Evolutionary conservation across 64 coral and sea anemone species (phyloP).

Genomic region (Porites lutea): DNA sequence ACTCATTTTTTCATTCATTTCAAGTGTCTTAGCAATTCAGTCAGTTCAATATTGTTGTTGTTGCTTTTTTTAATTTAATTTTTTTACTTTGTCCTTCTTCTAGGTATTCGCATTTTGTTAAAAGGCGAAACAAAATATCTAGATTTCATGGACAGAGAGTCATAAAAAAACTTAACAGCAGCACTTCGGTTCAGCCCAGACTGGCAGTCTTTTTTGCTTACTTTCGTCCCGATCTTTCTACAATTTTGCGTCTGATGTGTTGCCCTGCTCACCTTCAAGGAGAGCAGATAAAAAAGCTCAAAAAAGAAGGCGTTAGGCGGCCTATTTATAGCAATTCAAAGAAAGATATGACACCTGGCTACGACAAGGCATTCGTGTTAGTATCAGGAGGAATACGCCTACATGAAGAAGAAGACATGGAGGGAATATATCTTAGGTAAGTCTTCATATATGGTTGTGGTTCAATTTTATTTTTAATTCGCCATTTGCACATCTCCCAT

Average conservation of each 20-base stretch:
- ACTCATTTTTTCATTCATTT: too few species aligned
- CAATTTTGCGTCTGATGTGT: constrained; percentile 18
- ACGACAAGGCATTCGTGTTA: constrained; percentile 10
- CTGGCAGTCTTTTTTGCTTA: constrained; percentile 30
- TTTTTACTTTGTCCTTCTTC: too few species aligned
- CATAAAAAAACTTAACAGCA: too few species aligned
- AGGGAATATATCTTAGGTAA: neutral
- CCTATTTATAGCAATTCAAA: neutral
- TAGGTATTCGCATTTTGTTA: too few species aligned
- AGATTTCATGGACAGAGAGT: too few species aligned
- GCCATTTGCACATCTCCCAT: too few species aligned
- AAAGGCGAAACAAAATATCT: too few species aligned
- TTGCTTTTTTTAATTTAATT: too few species aligned
- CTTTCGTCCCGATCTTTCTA: constrained; percentile 9
- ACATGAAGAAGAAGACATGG: neutral
- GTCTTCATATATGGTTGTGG: neutral
- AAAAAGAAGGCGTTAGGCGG: neutral
- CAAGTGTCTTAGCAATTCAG: too few species aligned
- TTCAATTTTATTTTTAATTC: too few species aligned
- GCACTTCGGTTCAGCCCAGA: neutral
- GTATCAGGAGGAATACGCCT: neutral
- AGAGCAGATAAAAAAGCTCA: neutral
- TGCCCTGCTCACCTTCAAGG: constrained; percentile 1
- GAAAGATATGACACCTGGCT: neutral
- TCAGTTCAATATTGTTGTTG: too few species aligned